phyloP scores from a whole-genome alignment of 1,140 invertebrate species.

The Drosophila funebris region DNA sequence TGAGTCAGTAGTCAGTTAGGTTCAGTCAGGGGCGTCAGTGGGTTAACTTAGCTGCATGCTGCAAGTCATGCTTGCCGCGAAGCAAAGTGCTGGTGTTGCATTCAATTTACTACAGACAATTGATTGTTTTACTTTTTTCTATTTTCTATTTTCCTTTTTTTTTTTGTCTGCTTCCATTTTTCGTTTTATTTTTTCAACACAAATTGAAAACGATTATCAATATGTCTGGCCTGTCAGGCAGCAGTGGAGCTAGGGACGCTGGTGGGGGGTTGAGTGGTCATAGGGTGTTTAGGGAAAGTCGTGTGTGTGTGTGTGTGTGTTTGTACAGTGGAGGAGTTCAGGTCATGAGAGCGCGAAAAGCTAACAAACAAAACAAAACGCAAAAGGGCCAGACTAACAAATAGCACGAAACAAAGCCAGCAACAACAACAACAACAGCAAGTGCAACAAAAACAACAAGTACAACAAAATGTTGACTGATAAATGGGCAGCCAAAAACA shows the following conservation, averaged over 20 bases:
- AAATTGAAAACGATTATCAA: slow-evolving; percentile 79
- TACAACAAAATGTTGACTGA: slow-evolving; percentile 51
- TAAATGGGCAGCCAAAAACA: slow-evolving; percentile 60
- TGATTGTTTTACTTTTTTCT: slow-evolving; percentile 54
- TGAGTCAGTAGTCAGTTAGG: slow-evolving; percentile 23
- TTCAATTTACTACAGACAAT: slow-evolving; percentile 74
- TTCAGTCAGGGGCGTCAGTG: slow-evolving; percentile 22
- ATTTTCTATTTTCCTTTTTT: slow-evolving; percentile 11
- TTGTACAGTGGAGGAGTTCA: neutral
- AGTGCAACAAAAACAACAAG: slow-evolving; percentile 8
- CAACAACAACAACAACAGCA: slow-evolving; percentile 11
- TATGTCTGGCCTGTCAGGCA: slow-evolving; percentile 61
- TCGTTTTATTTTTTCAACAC: slow-evolving; percentile 25
- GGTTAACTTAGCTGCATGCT: slow-evolving; percentile 34
- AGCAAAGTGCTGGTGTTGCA: slow-evolving; percentile 36
- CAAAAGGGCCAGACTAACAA: slow-evolving; percentile 33
- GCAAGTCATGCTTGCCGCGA: slow-evolving; percentile 38
- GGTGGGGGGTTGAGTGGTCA: neutral
- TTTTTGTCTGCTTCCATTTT: neutral
- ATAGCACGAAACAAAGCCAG: slow-evolving; percentile 34
- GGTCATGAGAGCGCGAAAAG: slow-evolving; percentile 64
- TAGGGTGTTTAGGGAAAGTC: neutral
- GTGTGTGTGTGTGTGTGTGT: neutral
- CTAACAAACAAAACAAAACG: slow-evolving; percentile 63
- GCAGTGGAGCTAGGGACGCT: neutral